A percentile compares a stretch with the other conserved stretches of the same genome.
phyloP scores from a whole-genome alignment of 2,888 invertebrate genomes.

The Troides oblongomaculatus region DNA sequence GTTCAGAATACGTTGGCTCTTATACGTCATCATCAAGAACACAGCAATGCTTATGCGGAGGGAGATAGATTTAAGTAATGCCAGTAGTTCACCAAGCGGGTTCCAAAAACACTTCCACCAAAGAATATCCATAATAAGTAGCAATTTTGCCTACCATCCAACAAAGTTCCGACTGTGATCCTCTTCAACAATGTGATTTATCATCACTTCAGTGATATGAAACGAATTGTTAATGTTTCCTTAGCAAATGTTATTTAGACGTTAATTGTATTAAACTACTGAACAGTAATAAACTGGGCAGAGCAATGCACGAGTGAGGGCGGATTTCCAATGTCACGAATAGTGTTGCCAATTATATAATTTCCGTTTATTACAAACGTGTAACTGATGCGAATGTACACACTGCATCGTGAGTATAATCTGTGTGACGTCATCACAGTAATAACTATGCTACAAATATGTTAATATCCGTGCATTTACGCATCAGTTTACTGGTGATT shows the following conservation, averaged over 20 bases:
- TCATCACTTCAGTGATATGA: neutral
- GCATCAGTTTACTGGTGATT: neutral
- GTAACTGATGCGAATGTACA: neutral
- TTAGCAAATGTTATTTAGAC: neutral
- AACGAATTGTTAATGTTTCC: no score
- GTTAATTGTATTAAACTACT: neutral
- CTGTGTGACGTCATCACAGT: neutral
- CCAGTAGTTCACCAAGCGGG: no score
- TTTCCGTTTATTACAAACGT: conserved; percentile 1
- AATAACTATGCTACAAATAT: neutral
- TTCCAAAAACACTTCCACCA: no score
- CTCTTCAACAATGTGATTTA: neutral
- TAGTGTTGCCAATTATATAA: conserved; percentile 7
- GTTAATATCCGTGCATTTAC: neutral
- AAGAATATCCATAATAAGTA: no score
- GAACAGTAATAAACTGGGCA: neutral
- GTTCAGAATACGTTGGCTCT: no score
- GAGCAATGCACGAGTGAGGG: neutral
- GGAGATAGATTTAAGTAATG: no score
- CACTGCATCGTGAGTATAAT: neutral
- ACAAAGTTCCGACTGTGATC: neutral
- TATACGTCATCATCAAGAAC: no score
- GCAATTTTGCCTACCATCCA: no score
- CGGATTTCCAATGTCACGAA: conserved; percentile 7
- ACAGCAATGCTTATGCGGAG: no score